Evolutionary conservation across 2,797 vertebrate species (phyloP).

Genomic region (Odontamblyopus lacepedii): DNA sequence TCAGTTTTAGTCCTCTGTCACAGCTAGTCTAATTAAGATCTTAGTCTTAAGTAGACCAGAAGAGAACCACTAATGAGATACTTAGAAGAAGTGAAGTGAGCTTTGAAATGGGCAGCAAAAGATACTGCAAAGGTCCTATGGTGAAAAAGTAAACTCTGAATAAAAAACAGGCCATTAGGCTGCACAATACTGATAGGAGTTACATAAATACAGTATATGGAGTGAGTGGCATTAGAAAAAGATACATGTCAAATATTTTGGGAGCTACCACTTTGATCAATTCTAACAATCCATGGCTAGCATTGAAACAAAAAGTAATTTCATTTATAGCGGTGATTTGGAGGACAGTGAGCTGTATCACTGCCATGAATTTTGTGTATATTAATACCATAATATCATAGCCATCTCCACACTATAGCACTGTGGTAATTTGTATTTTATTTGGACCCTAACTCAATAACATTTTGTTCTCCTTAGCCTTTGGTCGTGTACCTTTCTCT

Average conservation of each 20-base stretch:
- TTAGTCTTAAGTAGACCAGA: neutral
- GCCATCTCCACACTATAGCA: neutral
- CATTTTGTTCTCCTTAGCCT: slow-evolving; percentile 20
- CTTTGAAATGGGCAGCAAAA: neutral
- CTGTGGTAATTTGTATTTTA: neutral
- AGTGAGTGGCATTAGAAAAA: too few relatives aligned
- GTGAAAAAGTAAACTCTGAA: neutral
- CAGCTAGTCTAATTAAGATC: neutral
- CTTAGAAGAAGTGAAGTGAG: neutral
- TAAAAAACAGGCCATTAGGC: neutral
- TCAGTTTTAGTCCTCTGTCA: neutral
- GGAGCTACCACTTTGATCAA: too few relatives aligned
- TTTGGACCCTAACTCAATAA: neutral
- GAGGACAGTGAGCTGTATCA: neutral
- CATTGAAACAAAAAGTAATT: neutral
- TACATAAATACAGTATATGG: too few relatives aligned
- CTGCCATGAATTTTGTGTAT: too few relatives aligned
- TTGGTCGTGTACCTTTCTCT: slow-evolving; percentile 13
- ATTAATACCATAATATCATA: too few relatives aligned
- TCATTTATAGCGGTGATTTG: neutral
- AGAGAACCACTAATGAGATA: neutral
- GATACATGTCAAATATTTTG: too few relatives aligned
- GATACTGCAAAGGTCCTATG: neutral
- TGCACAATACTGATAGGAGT: neutral
- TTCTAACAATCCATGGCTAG: too few relatives aligned